Percentiles rank a stretch among this genome's conserved stretches.
These are phyloP conservation scores for Zaprionus bogoriensis DNA, from an alignment of 2,888 invertebrate species.

Conservation along the genomic window DNA sequence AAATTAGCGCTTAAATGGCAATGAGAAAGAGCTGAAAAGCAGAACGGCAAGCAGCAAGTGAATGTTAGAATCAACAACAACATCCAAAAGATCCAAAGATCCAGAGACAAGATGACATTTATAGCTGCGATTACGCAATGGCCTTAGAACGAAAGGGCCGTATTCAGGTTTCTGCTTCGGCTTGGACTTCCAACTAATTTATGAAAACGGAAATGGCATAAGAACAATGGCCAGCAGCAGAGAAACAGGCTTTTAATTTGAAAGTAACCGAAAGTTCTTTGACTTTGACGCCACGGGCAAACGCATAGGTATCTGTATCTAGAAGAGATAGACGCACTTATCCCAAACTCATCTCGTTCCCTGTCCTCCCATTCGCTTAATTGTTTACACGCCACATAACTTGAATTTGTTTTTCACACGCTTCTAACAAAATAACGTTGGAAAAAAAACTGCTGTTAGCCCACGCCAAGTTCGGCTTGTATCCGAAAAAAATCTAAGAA, in stretches of 20 bases:
- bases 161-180: background rate
- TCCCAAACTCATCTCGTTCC: slow-evolving; percentile 11
- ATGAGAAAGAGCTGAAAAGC: slow-evolving; percentile 4
- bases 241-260: slow-evolving; percentile 44
- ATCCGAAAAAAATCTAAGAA: slow-evolving; percentile 21
- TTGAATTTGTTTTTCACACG: slow-evolving; percentile 67
- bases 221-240: slow-evolving; percentile 36
- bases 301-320: slow-evolving; percentile 17
- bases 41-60: slow-evolving; percentile 19
- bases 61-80: slow-evolving; percentile 13
- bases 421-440: slow-evolving; percentile 39
- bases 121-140: slow-evolving; percentile 52
- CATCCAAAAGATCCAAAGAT: too few species aligned
- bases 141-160: slow-evolving; percentile 30
- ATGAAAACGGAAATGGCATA: slow-evolving; percentile 65
- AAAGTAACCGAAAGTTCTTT: slow-evolving; percentile 68
- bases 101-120: slow-evolving; percentile 47
- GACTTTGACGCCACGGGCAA: slow-evolving; percentile 43
- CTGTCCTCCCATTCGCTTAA: slow-evolving; percentile 44
- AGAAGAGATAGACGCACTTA: slow-evolving; percentile 16
- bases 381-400: slow-evolving; percentile 53
- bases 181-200: slow-evolving; percentile 43
- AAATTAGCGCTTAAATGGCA: slow-evolving; percentile 44
- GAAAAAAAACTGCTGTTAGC: slow-evolving; percentile 13
- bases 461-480: slow-evolving; percentile 32